Base-by-base conservation (phyloP, 2,888 invertebrate species). In the Watsonalla binaria region DNA sequence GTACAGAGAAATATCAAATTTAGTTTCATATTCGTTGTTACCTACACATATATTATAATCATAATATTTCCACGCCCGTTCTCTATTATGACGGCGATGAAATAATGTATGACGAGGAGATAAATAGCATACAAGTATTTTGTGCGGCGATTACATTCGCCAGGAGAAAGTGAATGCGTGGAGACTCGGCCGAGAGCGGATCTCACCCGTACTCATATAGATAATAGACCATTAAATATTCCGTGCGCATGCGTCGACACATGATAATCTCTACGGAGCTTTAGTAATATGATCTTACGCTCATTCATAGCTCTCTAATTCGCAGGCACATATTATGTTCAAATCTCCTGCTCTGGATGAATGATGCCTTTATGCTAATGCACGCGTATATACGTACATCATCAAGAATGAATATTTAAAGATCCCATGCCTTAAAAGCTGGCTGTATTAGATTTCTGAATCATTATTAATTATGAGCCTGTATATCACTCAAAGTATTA, bases 121-220 rank as follows among this genome's bases (percentile, higher is more conserved):
- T 51, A 45, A 50, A 49, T 49, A 37, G 39, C 49, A 37, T 37
- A 60, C 59, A 66, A 66, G 61, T 60, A 68, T 79, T 77, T 79
- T 71, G 72, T 42, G 72, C 69, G 64, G 56, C 65, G 61, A 68
- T 72, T 67, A 72, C 62, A 62, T 58, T 64, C 61, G 57, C 56
- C 57, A 48, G 66, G 80, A 74, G 80, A 80, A 80, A 80, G 80
- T 80, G 76, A 79, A 72, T 55, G 70, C 58, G 59, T 57, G 35
- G 47, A 47, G 59, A 51, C 47, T 61, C 37, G 39, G 4, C 49
- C 13, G 39, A 37, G 49, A 49, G 39, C 39, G 39, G 11, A 11
- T 42, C 11, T 5, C 11, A 11, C 5, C 11, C 42, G 5, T 2
- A 11, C 11, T 11, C 11, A 8, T 42, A 5, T 5, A 42, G 11